A percentile compares a stretch with the other conserved stretches of the same genome.
Evolutionary conservation across 2,797 vertebrate genomes (phyloP).

Genomic region (Mormyrops attenuatus): DNA sequence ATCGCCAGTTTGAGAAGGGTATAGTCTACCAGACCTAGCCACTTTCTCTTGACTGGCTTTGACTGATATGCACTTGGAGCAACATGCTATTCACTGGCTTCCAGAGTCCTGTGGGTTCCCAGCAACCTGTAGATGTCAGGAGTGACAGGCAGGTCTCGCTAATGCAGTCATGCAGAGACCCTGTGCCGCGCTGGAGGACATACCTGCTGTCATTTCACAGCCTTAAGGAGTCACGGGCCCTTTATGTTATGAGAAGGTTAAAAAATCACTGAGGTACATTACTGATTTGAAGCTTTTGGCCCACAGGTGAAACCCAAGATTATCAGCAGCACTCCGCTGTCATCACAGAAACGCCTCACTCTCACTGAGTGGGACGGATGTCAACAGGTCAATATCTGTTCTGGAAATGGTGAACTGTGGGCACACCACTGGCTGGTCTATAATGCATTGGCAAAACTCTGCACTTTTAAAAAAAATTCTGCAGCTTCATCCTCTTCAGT

Average conservation of each 20-base stretch:
- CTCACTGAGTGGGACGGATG: constrained; percentile 33
- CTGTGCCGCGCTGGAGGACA: not conserved
- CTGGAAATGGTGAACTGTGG: not conserved
- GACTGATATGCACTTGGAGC: not conserved
- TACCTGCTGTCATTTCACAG: not conserved
- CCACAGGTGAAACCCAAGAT: constrained; percentile 42
- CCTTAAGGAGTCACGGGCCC: not conserved
- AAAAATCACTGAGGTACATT: not conserved
- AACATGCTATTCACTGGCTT: not conserved
- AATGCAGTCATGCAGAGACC: not conserved
- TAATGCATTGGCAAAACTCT: not conserved
- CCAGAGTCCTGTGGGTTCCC: not conserved
- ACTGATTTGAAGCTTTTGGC: not conserved
- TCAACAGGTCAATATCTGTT: constrained; percentile 18
- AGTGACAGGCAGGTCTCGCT: not conserved
- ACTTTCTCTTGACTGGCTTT: not conserved
- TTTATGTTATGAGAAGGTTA: not conserved
- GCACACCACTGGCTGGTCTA: not conserved
- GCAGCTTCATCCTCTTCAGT: not conserved
- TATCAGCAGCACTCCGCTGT: constrained; percentile 52
- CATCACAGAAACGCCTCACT: constrained; percentile 41
- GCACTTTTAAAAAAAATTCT: not conserved
- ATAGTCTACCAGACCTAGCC: not conserved
- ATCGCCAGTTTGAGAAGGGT: not conserved
- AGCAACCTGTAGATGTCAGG: not conserved